These are phyloP conservation scores for Ostrea edulis DNA, from an alignment of 1,140 invertebrate genomes.

Conservation along the genomic window DNA sequence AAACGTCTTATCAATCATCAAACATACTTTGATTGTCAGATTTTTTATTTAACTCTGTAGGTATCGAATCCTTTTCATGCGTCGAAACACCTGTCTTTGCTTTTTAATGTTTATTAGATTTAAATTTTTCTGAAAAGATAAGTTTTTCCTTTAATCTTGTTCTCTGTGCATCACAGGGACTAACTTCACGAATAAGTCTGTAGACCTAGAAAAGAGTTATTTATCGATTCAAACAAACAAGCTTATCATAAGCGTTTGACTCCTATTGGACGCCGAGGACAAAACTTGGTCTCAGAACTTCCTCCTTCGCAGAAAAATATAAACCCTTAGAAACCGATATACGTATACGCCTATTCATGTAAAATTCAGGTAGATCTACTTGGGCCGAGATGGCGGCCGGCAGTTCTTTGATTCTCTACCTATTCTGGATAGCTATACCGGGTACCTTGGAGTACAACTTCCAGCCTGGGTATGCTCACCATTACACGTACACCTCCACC, in stretches of 20 bases:
- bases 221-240: neutral
- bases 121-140: neutral
- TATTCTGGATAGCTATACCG: neutral
- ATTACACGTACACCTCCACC: constrained; percentile 61
- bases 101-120: constrained; percentile 16
- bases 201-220: neutral
- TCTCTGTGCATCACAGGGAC: neutral
- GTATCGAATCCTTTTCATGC: too few relatives aligned
- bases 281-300: neutral
- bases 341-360: neutral
- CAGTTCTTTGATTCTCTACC: neutral
- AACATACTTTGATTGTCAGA: too few relatives aligned
- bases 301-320: constrained; percentile 16
- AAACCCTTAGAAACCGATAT: neutral
- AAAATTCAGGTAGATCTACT: neutral
- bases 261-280: neutral
- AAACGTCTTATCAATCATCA: too few relatives aligned
- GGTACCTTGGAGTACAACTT: constrained; percentile 43
- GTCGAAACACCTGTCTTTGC: neutral
- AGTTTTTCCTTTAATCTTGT: neutral
- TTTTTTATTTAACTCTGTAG: too few relatives aligned
- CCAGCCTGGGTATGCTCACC: constrained; percentile 60
- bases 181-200: neutral
- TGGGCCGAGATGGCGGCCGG: constrained; percentile 19
- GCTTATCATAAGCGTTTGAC: neutral